phyloP scores from a whole-genome alignment of 2,888 invertebrate genomes.

The Hypolimnas misippus region DNA sequence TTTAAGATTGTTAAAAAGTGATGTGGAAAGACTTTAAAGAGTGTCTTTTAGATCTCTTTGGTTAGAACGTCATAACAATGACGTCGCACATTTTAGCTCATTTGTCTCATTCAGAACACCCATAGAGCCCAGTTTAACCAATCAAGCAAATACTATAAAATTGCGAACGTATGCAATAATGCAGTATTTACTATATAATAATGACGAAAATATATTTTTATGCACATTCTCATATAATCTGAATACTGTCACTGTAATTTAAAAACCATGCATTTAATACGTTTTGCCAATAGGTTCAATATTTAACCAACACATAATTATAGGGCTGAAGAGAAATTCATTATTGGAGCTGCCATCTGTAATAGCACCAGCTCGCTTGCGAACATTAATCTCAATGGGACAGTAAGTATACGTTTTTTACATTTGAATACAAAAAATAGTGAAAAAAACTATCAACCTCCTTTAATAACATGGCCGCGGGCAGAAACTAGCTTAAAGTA shows the following conservation, averaged over 20 bases:
- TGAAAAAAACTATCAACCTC: background rate
- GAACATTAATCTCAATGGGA: conserved; percentile 62
- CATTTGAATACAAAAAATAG: conserved; percentile 6
- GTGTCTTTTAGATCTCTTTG: too few relatives aligned
- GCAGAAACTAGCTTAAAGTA: background rate
- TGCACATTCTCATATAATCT: background rate
- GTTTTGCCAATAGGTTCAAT: background rate
- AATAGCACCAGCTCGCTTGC: conserved; percentile 71
- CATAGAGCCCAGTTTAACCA: too few relatives aligned
- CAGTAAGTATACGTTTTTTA: conserved; percentile 60
- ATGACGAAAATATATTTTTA: background rate
- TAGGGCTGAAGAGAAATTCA: conserved; percentile 72
- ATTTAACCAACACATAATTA: conserved; percentile 10
- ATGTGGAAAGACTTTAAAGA: too few relatives aligned
- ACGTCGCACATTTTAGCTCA: too few relatives aligned
- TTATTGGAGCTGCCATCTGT: conserved; percentile 67
- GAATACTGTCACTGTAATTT: background rate
- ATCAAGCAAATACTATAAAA: too few relatives aligned
- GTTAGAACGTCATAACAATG: too few relatives aligned
- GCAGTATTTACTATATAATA: too few relatives aligned
- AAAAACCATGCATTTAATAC: background rate
- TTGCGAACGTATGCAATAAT: too few relatives aligned
- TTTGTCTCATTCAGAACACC: too few relatives aligned
- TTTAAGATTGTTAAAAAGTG: too few relatives aligned
- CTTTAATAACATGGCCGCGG: background rate